A percentile compares a stretch with the other conserved stretches of the same genome.
These are phyloP conservation scores for Gracilinanus agilis DNA, from an alignment of 2,113 vertebrate species.

Conservation along the genomic window DNA sequence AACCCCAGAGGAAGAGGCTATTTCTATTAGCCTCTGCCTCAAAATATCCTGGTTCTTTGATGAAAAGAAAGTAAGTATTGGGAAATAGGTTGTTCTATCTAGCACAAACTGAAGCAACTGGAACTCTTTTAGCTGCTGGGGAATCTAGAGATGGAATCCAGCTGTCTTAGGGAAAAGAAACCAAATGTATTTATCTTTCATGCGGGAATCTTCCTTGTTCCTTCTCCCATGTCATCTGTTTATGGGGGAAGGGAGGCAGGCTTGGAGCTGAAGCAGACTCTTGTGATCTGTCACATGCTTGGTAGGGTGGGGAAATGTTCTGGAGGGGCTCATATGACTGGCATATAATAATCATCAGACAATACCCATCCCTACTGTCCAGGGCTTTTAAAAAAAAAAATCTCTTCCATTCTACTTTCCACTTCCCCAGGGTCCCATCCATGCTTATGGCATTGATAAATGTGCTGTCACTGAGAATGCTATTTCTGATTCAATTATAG, in stretches of 20 bases:
- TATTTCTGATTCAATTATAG: slow-evolving; percentile 23
- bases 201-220: slow-evolving; percentile 17
- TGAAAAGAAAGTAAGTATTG: slow-evolving; percentile 31
- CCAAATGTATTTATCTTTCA: slow-evolving; percentile 17
- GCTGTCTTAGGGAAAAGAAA: background rate
- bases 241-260: slow-evolving; percentile 50
- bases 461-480: background rate
- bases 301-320: slow-evolving; percentile 51
- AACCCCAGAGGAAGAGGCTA: background rate
- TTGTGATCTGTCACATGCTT: slow-evolving; percentile 75
- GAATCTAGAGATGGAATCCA: background rate
- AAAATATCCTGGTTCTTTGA: background rate
- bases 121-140: background rate
- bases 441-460: slow-evolving; percentile 13
- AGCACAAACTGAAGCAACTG: slow-evolving; percentile 2
- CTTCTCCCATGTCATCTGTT: slow-evolving; percentile 20
- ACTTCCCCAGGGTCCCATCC: slow-evolving; percentile 7
- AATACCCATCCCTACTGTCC: background rate
- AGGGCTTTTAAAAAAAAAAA: slow-evolving; percentile 1
- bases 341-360: slow-evolving; percentile 49
- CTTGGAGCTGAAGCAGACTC: slow-evolving; percentile 60
- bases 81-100: slow-evolving; percentile 19
- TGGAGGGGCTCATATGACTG: slow-evolving; percentile 69
- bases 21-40: background rate
- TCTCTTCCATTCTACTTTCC: slow-evolving; percentile 21